These are phyloP conservation scores for Hydrolagus colliei DNA, from an alignment of 2,797 vertebrate genomes.

Conservation along the genomic window DNA sequence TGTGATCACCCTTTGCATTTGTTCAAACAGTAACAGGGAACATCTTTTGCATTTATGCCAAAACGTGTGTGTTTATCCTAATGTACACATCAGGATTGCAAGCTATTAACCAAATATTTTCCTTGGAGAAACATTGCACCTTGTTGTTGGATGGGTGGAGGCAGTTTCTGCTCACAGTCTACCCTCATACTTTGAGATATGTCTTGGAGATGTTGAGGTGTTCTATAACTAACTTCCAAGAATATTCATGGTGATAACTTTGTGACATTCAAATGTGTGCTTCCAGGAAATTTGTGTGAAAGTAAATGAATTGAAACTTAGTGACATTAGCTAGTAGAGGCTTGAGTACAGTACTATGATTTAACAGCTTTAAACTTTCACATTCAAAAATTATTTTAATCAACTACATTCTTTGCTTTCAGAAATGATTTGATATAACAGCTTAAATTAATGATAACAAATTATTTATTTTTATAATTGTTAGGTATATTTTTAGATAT, in stretches of 20 bases:
- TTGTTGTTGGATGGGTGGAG: too few species aligned
- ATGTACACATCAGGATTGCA: not conserved
- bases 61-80: constrained; percentile 4
- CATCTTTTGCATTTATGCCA: constrained; percentile 5
- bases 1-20: constrained; percentile 57
- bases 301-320: not conserved
- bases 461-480: not conserved
- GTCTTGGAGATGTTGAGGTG: not conserved
- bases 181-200: not conserved
- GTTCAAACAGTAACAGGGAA: constrained; percentile 48
- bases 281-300: not conserved
- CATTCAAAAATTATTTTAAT: not conserved
- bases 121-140: not conserved
- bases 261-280: not conserved
- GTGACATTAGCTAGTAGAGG: too few species aligned
- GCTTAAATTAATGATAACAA: not conserved
- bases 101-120: not conserved
- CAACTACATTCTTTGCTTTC: not conserved
- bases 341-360: not conserved
- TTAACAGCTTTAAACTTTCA: not conserved
- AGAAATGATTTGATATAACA: not conserved
- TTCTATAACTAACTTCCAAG: not conserved
- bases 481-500: not conserved
- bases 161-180: not conserved
- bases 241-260: not conserved